Conservation (phyloP, 2,888 invertebrate species). For the Dasysyrphus tricinctus region DNA sequence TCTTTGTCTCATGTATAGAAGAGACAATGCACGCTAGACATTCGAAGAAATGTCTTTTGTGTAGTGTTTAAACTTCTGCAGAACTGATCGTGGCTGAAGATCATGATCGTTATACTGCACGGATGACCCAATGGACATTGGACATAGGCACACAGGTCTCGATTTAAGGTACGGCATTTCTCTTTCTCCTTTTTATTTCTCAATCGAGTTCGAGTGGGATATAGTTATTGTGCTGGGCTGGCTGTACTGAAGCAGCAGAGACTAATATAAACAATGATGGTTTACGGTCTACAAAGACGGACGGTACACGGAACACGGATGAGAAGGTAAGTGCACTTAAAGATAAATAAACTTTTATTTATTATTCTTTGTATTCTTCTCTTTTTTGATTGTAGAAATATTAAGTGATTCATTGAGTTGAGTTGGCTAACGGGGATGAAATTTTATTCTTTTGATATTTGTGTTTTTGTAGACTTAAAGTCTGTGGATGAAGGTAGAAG, state of each 20-base stretch:
- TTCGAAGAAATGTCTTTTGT: conserved; percentile 57
- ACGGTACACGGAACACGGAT: conserved; percentile 23
- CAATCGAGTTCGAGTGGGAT: conserved; percentile 27
- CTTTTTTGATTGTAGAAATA: conserved; percentile 32
- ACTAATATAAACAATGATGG: conserved; percentile 55
- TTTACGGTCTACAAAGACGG: background rate
- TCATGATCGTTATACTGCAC: conserved; percentile 68
- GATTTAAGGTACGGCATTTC: conserved; percentile 53
- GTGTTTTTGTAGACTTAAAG: conserved; percentile 1
- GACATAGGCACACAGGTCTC: conserved; percentile 16
- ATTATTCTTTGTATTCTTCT: background rate
- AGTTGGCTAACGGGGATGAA: conserved; percentile 13
- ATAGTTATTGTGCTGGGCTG: background rate
- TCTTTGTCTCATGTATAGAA: conserved; percentile 56
- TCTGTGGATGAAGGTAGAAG: conserved; percentile 12
- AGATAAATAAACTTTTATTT: conserved; percentile 68
- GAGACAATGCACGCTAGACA: conserved; percentile 37
- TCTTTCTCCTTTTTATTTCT: conserved; percentile 47
- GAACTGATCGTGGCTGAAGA: conserved; percentile 58
- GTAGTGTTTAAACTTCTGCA: conserved; percentile 38
- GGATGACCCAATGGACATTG: conserved; percentile 66
- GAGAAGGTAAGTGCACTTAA: conserved; percentile 58
- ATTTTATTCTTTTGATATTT: conserved; percentile 35
- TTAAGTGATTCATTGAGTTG: conserved; percentile 49
- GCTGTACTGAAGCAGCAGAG: background rate